Evolutionary conservation across 2,888 invertebrate genomes (phyloP), one percentile per base, ranked within the genome.

Genomic region (Synanthedon andrenaeformis): DNA sequence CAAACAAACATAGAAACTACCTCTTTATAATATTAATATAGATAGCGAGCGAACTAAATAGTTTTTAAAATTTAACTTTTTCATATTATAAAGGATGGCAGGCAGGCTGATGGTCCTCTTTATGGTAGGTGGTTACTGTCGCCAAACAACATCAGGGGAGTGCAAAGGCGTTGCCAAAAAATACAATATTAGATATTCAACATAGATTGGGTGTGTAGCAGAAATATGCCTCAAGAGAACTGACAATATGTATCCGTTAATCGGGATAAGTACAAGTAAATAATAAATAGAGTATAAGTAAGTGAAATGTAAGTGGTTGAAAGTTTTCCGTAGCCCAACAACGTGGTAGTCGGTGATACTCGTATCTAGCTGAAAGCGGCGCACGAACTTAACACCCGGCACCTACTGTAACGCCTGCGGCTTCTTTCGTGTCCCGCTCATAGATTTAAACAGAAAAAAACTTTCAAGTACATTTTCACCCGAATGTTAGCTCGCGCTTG

Each of bases 281-380:
- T 60, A 62, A 75, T 74, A 79, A 79, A 80, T 80, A 74, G 72
- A 68, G 71, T 76, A 74, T 75, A 72, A 23, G 23, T 23, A 23
- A 75, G 81, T 79, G 78, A 80, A 81, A 82, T 77, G 72, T 69
- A 69, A 74, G 70, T 73, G 72, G 67, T 63, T 70, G 62, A 74
- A 82, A 82, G 73, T 81, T 80, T 62, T 62, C 69, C 72, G 70
- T 61, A 59, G 55, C 57, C 53, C 52, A 1, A 51, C 4, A 41
- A 12, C 11, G 23, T 23, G n/a, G 51, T 51, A 72, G 71, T 70
- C 68, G 70, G 64, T 65, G 35, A 61, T 57, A n/a, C n/a, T n/a
- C n/a, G n/a, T n/a, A 55, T 55, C 12, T 17, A 23, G 10, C 49
- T 52, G 53, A 23, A 10, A 41, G 54, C 53, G 58, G 42, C 56